phyloP scores from a whole-genome alignment of 2,888 invertebrate species.

The Protophormia terraenovae region DNA sequence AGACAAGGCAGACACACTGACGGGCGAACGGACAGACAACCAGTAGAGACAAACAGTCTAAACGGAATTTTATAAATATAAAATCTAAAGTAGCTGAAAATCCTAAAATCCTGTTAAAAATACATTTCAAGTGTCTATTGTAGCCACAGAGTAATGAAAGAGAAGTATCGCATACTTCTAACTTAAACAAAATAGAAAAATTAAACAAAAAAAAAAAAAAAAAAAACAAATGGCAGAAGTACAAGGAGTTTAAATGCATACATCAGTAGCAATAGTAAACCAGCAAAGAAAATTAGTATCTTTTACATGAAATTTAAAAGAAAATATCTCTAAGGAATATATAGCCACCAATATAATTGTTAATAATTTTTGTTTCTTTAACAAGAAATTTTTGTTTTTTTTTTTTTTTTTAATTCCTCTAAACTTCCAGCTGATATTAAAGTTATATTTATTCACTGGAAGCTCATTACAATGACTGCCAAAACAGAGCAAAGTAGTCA shows the following conservation, averaged over 20 bases:
- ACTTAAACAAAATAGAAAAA: conserved; percentile 1
- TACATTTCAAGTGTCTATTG: conserved; percentile 41
- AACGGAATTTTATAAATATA: neutral
- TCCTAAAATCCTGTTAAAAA: conserved; percentile 57
- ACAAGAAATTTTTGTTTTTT: too few relatives aligned
- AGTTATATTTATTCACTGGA: too few relatives aligned
- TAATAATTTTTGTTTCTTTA: too few relatives aligned
- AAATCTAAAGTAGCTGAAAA: conserved; percentile 41
- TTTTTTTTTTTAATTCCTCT: too few relatives aligned
- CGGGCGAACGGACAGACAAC: neutral
- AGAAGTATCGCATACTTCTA: neutral
- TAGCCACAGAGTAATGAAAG: conserved; percentile 21
- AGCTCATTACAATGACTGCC: too few relatives aligned
- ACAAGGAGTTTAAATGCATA: conserved; percentile 28
- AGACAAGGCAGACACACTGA: neutral
- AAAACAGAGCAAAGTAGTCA: too few relatives aligned
- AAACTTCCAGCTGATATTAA: too few relatives aligned
- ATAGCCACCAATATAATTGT: too few relatives aligned
- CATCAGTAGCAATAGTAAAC: neutral
- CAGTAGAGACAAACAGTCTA: neutral
- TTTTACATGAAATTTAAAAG: too few relatives aligned
- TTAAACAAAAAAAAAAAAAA: neutral
- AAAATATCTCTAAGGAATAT: too few relatives aligned
- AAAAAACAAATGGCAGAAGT: neutral
- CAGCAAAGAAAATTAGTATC: conserved; percentile 19